Evolutionary conservation across 2,113 vertebrate species (phyloP), one percentile per base, ranked within the genome.

Genomic region (Myotis lucifugus): DNA sequence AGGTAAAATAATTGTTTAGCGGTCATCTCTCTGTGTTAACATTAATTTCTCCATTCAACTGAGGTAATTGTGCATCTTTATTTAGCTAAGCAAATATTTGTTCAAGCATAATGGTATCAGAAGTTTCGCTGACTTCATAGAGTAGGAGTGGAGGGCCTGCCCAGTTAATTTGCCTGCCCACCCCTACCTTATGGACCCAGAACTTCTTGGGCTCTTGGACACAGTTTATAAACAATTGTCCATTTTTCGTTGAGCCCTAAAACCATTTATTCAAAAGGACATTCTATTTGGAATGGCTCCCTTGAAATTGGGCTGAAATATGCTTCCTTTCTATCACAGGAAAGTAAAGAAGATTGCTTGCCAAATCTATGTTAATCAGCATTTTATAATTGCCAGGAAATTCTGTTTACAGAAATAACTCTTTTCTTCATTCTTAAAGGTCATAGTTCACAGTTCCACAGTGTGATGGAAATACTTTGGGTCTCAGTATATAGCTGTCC

Each of bases 341-440:
- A 95, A 87, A 50, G 37, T 81, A 40, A 42, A 37, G 59, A 52
- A 52, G 52, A n/a, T 86, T 59, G 25, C 19, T 88, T 92, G 32
- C 34, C n/a, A 74, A 42, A 88, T 78, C 40, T 85, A 1, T 70
- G n/a, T 90, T 64, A 48, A 90, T 94, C 54, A 87, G 42, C 27
- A 79, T 94, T 77, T 85, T 81, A 40, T 82, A 88, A 90, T 72
- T 91, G 37, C 50, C 37, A 48, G 21, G 42, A 87, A 76, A 72
- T 81, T 94, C 48, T 54, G 1, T 69, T 93, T 94, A 78, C 8
- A 92, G 56, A 92, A 91, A 64, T 94, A 50, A 89, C 85, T 21
- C 32, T 69, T 83, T 83, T 91, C 66, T 87, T 92, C 34, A 90
- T 73, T 87, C 42, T 85, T 95, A 93, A 93, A 91, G 17, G 56